Conservation (phyloP, 2,113 vertebrate species). For the Ceratotherium simum region DNA sequence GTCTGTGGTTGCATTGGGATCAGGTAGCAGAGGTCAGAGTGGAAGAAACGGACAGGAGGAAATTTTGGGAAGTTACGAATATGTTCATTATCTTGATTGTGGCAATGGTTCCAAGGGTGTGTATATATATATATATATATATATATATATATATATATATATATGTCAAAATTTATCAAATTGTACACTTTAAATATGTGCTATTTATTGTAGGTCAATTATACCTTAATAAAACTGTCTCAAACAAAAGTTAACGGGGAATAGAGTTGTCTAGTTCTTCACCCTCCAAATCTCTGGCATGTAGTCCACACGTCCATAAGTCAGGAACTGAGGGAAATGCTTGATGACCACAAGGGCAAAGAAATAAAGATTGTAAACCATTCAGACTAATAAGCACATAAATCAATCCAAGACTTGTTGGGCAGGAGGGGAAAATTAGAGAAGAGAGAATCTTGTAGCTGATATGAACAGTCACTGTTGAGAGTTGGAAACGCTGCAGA, state of each 20-base stretch:
- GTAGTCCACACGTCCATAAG: neutral
- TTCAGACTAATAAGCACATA: neutral
- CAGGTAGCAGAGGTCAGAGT: no score
- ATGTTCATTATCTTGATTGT: neutral
- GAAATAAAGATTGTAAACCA: neutral
- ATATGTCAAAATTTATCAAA: neutral
- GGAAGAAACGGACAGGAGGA: neutral
- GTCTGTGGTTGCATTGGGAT: neutral
- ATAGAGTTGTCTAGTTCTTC: neutral
- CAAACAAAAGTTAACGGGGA: neutral
- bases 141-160: fast-evolving
- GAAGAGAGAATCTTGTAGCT: neutral
- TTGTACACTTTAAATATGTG: neutral
- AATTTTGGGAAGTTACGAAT: neutral
- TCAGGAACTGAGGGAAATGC: neutral
- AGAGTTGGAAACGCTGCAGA: neutral
- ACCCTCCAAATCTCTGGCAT: neutral
- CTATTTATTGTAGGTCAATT: neutral
- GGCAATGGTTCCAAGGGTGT: neutral
- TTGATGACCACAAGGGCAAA: neutral
- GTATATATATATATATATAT: fast-evolving
- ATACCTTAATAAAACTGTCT: neutral
- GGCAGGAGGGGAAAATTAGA: neutral
- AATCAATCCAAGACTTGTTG: neutral
- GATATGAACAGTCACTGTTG: neutral